A percentile compares a stretch with the other conserved stretches of the same genome.
These are phyloP conservation scores for Corythaixoides concolor DNA, from an alignment of 2,113 vertebrate species.

Conservation along the genomic window DNA sequence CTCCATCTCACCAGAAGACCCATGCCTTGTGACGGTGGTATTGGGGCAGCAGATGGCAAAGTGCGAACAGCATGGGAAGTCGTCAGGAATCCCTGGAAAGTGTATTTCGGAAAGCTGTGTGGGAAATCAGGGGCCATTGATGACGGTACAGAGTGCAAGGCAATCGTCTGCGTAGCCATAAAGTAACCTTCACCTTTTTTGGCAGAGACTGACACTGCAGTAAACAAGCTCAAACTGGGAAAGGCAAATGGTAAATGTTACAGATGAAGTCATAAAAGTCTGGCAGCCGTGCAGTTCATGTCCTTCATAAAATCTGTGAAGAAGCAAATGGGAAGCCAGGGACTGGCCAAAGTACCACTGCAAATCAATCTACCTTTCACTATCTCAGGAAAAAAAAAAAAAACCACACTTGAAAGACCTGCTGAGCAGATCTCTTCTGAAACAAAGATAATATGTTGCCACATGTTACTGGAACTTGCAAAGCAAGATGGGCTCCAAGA, in stretches of 20 bases:
- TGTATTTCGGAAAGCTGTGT: conserved; percentile 36
- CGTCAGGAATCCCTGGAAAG: conserved; percentile 57
- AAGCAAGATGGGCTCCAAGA: neutral
- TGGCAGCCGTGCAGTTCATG: conserved; percentile 50
- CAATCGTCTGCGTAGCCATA: conserved; percentile 49
- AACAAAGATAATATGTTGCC: neutral
- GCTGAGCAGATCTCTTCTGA: neutral
- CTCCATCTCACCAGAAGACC: conserved; percentile 15
- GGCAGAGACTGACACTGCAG: conserved; percentile 32
- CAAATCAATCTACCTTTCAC: conserved; percentile 46
- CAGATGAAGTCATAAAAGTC: conserved; percentile 70
- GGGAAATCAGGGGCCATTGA: conserved; percentile 35
- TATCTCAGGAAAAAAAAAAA: neutral
- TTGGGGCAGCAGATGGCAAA: conserved; percentile 66
- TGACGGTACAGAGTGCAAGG: conserved; percentile 22
- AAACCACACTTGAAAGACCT: neutral
- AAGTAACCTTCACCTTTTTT: conserved; percentile 72
- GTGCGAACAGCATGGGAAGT: conserved; percentile 44
- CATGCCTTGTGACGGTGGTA: neutral
- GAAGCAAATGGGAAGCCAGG: conserved; percentile 54
- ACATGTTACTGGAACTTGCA: neutral
- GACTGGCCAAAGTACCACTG: neutral
- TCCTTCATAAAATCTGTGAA: conserved; percentile 71
- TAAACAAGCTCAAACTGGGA: conserved; percentile 61
- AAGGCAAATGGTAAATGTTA: conserved; percentile 21